Base-by-base conservation (phyloP, 2,888 invertebrate species). In the Heteromyza rotundicornis region DNA sequence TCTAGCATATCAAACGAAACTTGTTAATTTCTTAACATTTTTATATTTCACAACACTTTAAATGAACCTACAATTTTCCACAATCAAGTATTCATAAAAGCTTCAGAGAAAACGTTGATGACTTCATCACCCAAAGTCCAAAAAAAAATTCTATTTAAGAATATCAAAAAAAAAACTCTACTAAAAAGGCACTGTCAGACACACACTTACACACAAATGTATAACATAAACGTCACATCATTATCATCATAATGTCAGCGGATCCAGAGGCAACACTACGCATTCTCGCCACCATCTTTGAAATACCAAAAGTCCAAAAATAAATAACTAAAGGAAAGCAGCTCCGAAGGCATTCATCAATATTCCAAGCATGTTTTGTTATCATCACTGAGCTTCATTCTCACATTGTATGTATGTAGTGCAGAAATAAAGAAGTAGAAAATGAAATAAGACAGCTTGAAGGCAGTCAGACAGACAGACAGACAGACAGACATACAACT, bases 371-470 rank as follows among this genome's bases (percentile, higher is more conserved):
- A 74, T 74, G 76, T 76, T 74, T 76, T 74, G 69, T 74, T 74
- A 74, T 74, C 76, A 75, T 74, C 74, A 75, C 71, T 71, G 76
- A 74, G 70, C 73, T 76, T 75, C 76, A 75, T 74, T 75, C 76
- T 69, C 73, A 74, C 73, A 74, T 75, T 47, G 47, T 47, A 47
- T 47, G n/a, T n/a, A n/a, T n/a, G n/a, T n/a, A n/a, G n/a, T n/a
- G 14, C 19, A 3, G 47, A 20, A 47, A 20, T 47, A 47, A 47
- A 17, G 19, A 20, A 7, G 40, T 27, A 27, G 27, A 7, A 27
- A 10, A 7, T 27, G 40, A 40, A 40, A 27, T 7, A 27, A 27
- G 27, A 27, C 27, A 27, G 12, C n/a, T 27, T 27, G 27, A n/a
- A n/a, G 32, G 12, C 40, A 40, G 10, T 12, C 40, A 40, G 10